These are phyloP conservation scores for Nasonovia ribisnigri DNA, from an alignment of 2,888 invertebrate genomes.

Conservation along the genomic window DNA sequence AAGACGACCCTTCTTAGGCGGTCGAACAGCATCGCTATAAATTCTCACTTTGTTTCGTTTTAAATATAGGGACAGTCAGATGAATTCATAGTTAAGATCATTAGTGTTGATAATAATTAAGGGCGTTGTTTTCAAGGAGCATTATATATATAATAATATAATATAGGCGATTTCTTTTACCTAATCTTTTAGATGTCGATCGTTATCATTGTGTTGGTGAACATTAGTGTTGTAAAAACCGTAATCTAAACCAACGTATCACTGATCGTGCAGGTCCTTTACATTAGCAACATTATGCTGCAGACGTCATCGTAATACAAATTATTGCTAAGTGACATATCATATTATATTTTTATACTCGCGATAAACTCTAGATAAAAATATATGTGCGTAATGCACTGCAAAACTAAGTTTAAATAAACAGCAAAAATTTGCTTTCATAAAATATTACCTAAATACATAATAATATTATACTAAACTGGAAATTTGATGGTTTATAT, in stretches of 20 bases:
- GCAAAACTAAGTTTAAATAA: neutral
- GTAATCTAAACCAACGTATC: too few species aligned
- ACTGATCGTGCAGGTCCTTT: neutral
- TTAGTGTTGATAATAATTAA: neutral
- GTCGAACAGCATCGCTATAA: neutral
- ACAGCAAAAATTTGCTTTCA: neutral
- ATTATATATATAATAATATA: neutral
- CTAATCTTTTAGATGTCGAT: neutral
- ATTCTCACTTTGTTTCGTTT: neutral
- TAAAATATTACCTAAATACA: neutral
- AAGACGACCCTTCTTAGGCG: neutral
- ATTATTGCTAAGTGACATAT: neutral
- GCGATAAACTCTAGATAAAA: neutral
- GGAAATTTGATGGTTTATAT: neutral
- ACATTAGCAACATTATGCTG: neutral
- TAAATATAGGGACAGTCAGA: neutral
- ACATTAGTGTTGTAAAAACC: neutral
- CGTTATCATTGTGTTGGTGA: slow-evolving; percentile 1
- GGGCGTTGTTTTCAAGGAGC: neutral
- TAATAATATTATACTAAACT: neutral
- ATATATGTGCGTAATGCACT: neutral
- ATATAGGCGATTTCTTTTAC: neutral
- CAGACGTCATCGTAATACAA: neutral
- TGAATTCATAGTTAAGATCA: neutral
- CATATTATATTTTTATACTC: neutral